Base-by-base conservation (phyloP, 2,113 vertebrate genomes). In the Struthidea cinerea region DNA sequence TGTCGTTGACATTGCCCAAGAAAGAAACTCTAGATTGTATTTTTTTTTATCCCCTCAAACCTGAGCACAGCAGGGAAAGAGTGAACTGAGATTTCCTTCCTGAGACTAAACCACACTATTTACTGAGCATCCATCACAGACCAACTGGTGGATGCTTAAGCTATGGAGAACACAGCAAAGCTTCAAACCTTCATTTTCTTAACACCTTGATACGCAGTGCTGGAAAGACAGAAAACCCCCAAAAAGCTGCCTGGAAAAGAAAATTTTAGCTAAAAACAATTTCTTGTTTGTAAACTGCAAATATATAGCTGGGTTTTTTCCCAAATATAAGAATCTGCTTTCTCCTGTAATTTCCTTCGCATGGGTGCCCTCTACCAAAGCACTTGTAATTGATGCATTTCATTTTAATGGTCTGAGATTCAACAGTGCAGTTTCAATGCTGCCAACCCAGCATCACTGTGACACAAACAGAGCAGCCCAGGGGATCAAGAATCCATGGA, bases 21-120 rank as follows among this genome's bases (percentile, higher is more conserved):
- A 95, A 93, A 89, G 74, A 56, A 96, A 95, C 37, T 44, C 19
- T 20, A 76, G 70, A 73, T 59, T 85, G 55, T 74, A 14, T 57
- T 89, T 30, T 50, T 61, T 87, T 87, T 79, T 46, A 75, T 49
- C 5, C 44, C 59, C 76, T 63, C 75, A 79, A 92, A 44, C 26
- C 37, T 46, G n/a, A 90, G 50, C 60, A 84, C 88, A 87, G 85
- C 86, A 61, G 73, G 86, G 39, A 73, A 67, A 47, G 55, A 41
- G 57, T 46, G 35, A 95, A 84, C 41, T 11, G 44, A 93, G n/a
- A 49, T 91, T 89, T 90, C 80, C 76, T 96, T 90, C 80, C 73
- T 37, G n/a, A 93, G 60, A 84, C 65, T 57, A 63, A 84, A 81
- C 26, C 49, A 63, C 0, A 0, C 10, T 90, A 46, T 80, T 83